A percentile compares a stretch with the other conserved stretches of the same genome.
phyloP scores from a whole-genome alignment of 1,140 invertebrate genomes.

The Magallana gigas region DNA sequence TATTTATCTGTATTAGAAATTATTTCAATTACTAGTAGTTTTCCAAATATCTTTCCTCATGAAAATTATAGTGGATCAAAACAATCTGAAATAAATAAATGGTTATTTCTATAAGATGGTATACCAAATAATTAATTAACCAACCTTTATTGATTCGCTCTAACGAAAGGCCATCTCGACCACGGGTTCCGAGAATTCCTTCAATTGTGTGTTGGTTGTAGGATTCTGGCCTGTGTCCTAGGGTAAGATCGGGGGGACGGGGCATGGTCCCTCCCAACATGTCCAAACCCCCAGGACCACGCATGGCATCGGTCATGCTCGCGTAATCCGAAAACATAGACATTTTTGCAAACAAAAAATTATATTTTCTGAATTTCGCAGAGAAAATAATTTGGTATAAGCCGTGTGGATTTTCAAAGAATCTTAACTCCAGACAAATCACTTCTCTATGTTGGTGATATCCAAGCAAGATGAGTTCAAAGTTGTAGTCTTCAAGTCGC shows the following conservation, averaged over 20 bases:
- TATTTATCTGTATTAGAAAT: no score
- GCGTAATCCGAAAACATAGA: constrained; percentile 39
- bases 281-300: neutral
- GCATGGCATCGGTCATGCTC: neutral
- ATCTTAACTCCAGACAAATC: neutral
- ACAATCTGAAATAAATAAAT: no score
- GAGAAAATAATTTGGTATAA: neutral
- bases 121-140: neutral
- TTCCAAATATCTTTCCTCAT: no score
- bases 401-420: neutral
- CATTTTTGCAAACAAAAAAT: neutral
- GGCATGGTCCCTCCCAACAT: constrained; percentile 1
- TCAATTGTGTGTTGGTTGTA: constrained; percentile 70
- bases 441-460: neutral
- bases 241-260: neutral
- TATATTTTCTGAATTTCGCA: neutral
- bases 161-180: constrained; percentile 19
- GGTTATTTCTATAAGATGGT: no score
- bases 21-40: no score
- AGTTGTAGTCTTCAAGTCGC: neutral
- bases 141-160: constrained; percentile 47
- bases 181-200: constrained; percentile 46
- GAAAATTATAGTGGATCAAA: no score
- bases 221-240: constrained; percentile 31
- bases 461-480: neutral